Percentiles rank a stretch among this genome's conserved stretches.
phyloP scores from a whole-genome alignment of 2,888 invertebrate species.

The Tenthredo scrophulariae region DNA sequence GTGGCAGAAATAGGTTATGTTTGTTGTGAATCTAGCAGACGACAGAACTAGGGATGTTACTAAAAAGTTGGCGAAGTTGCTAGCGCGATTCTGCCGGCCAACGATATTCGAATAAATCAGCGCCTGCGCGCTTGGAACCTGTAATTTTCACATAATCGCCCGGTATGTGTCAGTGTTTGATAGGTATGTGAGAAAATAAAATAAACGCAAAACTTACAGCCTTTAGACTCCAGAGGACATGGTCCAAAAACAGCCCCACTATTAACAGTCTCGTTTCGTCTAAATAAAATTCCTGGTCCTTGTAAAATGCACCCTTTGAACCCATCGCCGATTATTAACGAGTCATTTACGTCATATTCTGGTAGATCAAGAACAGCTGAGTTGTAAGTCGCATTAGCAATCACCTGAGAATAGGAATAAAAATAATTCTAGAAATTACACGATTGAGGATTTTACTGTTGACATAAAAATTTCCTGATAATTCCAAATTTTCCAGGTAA shows the following conservation, averaged over 20 bases:
- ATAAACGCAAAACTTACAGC: constrained; percentile 80
- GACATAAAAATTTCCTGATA: background rate
- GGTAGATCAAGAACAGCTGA: constrained; percentile 87
- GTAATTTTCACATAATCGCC: too few species aligned
- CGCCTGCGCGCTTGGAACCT: too few species aligned
- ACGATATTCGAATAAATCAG: too few species aligned
- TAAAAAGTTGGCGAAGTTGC: too few species aligned
- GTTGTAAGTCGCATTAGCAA: constrained; percentile 90
- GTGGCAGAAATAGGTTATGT: too few species aligned
- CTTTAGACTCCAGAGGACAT: constrained; percentile 87
- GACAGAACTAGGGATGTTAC: too few species aligned
- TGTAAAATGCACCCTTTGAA: constrained; percentile 92
- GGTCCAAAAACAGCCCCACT: constrained; percentile 87
- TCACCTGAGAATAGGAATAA: constrained; percentile 79
- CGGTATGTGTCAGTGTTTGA: too few species aligned
- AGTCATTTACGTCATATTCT: constrained; percentile 86
- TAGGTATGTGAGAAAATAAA: background rate
- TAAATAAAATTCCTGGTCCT: constrained; percentile 92
- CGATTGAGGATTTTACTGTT: background rate
- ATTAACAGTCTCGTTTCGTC: constrained; percentile 82
- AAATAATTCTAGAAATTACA: background rate
- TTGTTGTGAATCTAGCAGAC: too few species aligned
- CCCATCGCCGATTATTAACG: constrained; percentile 88
- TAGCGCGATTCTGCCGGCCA: too few species aligned
- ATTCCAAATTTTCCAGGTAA: background rate